Percentiles rank a stretch among this genome's conserved stretches.
Evolutionary conservation across 1,140 invertebrate genomes (phyloP).

Genomic region (Drosophila hydei): DNA sequence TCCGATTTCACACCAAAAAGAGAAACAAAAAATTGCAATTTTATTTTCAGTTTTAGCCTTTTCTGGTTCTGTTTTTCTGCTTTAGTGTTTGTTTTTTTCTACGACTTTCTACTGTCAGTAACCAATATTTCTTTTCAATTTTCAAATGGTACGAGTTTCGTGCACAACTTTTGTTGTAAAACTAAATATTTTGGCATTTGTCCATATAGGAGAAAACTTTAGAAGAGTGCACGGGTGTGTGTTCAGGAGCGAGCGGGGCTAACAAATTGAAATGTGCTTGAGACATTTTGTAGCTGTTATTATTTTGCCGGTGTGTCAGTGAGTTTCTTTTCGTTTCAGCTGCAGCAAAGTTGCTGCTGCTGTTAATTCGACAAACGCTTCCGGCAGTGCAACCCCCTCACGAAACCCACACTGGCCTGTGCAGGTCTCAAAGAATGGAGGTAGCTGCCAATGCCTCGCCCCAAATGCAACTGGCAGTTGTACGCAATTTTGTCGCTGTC

Average conservation of each 20-base stretch:
- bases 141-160: slow-evolving; percentile 34
- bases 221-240: slow-evolving; percentile 25
- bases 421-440: slow-evolving; percentile 50
- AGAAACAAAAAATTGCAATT: slow-evolving; percentile 22
- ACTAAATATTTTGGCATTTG: slow-evolving; percentile 81
- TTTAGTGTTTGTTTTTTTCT: slow-evolving; percentile 21
- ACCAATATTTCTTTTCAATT: slow-evolving; percentile 80
- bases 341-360: slow-evolving; percentile 69
- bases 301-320: slow-evolving; percentile 57
- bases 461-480: slow-evolving; percentile 73
- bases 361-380: slow-evolving; percentile 75
- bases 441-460: slow-evolving; percentile 12
- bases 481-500: slow-evolving; percentile 75
- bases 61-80: slow-evolving; percentile 10
- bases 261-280: slow-evolving; percentile 78
- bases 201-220: slow-evolving; percentile 64
- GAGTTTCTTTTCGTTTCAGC: slow-evolving; percentile 46
- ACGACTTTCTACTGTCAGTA: slow-evolving; percentile 28
- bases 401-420: slow-evolving; percentile 4
- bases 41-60: slow-evolving; percentile 49
- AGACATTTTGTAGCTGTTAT: slow-evolving; percentile 72
- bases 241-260: slow-evolving; percentile 20
- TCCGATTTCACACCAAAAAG: slow-evolving; percentile 31
- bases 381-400: slow-evolving; percentile 17
- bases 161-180: slow-evolving; percentile 64